Percentiles rank a stretch among this genome's conserved stretches.
Evolutionary conservation across 2,797 vertebrate genomes (phyloP).

Genomic region (Anableps anableps): DNA sequence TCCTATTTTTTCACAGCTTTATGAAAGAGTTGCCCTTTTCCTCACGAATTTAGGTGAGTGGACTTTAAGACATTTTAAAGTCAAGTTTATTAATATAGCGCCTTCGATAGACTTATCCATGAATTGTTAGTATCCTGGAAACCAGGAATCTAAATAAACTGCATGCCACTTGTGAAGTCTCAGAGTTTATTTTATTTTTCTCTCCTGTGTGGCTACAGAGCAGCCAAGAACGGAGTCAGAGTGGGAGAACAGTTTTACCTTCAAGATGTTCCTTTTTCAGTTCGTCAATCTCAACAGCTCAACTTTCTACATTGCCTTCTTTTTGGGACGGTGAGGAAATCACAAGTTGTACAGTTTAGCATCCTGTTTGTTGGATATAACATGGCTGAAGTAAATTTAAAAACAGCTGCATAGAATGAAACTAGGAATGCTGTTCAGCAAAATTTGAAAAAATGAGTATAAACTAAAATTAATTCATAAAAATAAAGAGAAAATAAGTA

Average conservation of each 20-base stretch:
- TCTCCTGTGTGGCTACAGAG: slow-evolving; percentile 79
- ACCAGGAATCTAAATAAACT: background rate
- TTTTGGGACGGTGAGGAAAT: slow-evolving; percentile 89
- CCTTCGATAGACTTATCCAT: background rate
- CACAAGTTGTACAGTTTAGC: background rate
- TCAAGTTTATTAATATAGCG: background rate
- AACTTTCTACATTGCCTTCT: slow-evolving; percentile 96
- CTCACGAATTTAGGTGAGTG: slow-evolving; percentile 95
- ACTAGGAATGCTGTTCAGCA: background rate
- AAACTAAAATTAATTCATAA: background rate
- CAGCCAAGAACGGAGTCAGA: slow-evolving; percentile 94
- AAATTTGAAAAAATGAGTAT: background rate
- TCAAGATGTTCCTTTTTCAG: slow-evolving; percentile 98
- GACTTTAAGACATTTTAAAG: background rate
- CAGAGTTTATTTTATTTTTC: background rate
- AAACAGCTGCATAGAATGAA: background rate
- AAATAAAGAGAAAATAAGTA: background rate
- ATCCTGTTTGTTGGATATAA: too few species aligned
- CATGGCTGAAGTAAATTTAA: background rate
- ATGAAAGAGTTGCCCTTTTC: slow-evolving; percentile 94
- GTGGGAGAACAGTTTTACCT: slow-evolving; percentile 96
- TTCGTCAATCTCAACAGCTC: slow-evolving; percentile 97
- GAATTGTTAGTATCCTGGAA: background rate
- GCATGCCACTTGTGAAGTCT: background rate
- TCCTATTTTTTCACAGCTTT: slow-evolving; percentile 83